Base-by-base conservation (phyloP, 2,113 vertebrate genomes). In the Neogale vison region DNA sequence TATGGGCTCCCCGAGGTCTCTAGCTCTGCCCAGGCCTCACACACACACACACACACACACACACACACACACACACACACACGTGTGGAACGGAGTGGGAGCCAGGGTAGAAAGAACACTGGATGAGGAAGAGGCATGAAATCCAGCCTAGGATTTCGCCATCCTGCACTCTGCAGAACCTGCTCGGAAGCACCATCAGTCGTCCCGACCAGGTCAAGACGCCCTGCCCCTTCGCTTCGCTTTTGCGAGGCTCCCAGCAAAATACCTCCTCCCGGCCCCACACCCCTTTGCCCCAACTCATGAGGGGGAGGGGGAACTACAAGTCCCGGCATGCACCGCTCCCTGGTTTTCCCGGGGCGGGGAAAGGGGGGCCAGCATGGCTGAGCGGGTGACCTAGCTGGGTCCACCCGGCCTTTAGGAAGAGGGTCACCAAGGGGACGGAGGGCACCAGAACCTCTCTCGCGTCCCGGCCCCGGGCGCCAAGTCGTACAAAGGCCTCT, bases 181-280 rank as follows among this genome's bases (percentile, higher is more conserved):
- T 82, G 79, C 59, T 84, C 47, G 21, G 61, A 93, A 72, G 15
- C 61, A 29, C 5, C 1, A 18, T 18, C 1, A 20, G 90, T n/a
- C 57, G 79, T 74, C 36, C 84, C 3, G 92, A 89, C 92, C 13
- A 1, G 87, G 94, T 96, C 92, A 97, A 77, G 86, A 34, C 7
- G 77, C 59, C 90, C 61, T 39, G 23, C 52, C 57, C 57, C 87
- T 36, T 20, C 31, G 8, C n/a, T 36, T 20, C 26, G 6, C n/a
- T 50, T 76, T 67, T 36, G 11, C 0, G 29, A 14, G 45, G 55
- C 6, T 52, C 88, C 7, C 29, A 12, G 86, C 52, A 90, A 81
- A 93, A 63, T 5, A 36, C 57, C 42, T 92, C 31, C 69, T 74
- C n/a, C 29, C 1, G 0, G 26, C 2, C 3, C 61, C 12, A 0